Base-by-base conservation (phyloP, 1,140 invertebrate genomes). In the Zophobas morio region DNA sequence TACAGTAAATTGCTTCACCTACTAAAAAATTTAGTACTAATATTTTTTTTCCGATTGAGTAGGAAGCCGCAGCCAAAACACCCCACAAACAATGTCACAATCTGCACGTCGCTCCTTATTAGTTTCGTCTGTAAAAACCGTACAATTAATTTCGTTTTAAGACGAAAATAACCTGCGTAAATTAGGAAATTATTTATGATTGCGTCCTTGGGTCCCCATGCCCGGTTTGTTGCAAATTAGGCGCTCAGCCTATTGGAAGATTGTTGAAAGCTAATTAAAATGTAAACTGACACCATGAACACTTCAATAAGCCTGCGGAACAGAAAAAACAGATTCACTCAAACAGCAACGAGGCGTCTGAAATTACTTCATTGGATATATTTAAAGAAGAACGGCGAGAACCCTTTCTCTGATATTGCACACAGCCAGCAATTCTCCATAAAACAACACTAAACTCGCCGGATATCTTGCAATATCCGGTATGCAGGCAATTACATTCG, bases 401-500 rank as follows among this genome's bases (percentile, higher is more conserved):
- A 57, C 33, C 32, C 37, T 63, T 63, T 40, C 36, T 40, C 5
- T 42, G 57, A 63, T 63, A 63, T 63, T 63, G 57, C 57, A 63
- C 37, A 63, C 57, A 39, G 37, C 57, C 8, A 40, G 57, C 57
- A 63, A 37, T 63, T 20, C 36, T 63, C 57, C 37, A 63, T 40
- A 63, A 63, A 63, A 63, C 57, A 63, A 37, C 57, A 63, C 57
- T 63, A 63, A 63, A 63, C 5, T 63, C 33, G 36, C 6, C n/a
- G 42, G 57, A 63, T 63, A 63, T 63, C 57, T 36, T 39, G 57
- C 37, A 63, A 63, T 63, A 40, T 40, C 36, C 57, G 57, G 57
- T 63, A 63, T 63, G 57, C 57, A 63, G 57, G 57, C 57, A 63
- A 63, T 63, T 63, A 63, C 57, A 63, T 63, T 6, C 42, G 57